A percentile compares a stretch with the other conserved stretches of the same genome.
Evolutionary conservation across 2,113 vertebrate genomes (phyloP).

Genomic region (Entomyzon cyanotis): DNA sequence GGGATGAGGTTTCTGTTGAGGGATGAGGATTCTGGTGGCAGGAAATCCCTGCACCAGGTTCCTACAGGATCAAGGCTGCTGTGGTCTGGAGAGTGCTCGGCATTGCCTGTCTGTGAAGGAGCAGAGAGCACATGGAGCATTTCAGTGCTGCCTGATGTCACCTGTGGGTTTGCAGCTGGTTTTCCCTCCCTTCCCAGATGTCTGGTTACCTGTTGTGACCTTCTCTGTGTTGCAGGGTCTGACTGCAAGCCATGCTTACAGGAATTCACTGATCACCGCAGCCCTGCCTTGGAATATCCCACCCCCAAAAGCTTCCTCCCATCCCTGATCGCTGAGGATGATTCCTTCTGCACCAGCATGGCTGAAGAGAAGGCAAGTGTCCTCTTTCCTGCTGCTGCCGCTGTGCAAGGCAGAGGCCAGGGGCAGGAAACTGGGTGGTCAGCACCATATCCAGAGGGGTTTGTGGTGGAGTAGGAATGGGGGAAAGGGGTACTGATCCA

Average conservation of each 20-base stretch:
- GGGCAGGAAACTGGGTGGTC: background rate
- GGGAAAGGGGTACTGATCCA: background rate
- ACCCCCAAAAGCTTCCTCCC: constrained; percentile 72
- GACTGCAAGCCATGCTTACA: constrained; percentile 81
- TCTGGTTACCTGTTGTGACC: background rate
- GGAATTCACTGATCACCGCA: constrained; percentile 8
- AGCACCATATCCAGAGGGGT: background rate
- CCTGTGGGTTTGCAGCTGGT: background rate
- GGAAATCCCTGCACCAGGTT: background rate
- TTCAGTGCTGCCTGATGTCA: background rate
- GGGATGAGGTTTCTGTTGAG: background rate
- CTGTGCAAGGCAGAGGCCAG: rapidly evolving
- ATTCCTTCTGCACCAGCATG: constrained; percentile 70
- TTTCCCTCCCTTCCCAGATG: background rate
- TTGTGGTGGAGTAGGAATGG: background rate
- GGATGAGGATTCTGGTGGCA: background rate
- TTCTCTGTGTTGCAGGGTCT: constrained; percentile 72
- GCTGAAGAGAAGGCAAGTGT: constrained; percentile 78
- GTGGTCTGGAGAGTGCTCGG: background rate
- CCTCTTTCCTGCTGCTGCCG: background rate
- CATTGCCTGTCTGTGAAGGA: background rate
- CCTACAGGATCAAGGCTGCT: background rate
- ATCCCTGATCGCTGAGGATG: constrained; percentile 71
- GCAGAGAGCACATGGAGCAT: rapidly evolving
- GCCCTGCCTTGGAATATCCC: constrained; percentile 34